Evolutionary conservation across 2,113 vertebrate species (phyloP).

Genomic region (Cromileptes altivelis): DNA sequence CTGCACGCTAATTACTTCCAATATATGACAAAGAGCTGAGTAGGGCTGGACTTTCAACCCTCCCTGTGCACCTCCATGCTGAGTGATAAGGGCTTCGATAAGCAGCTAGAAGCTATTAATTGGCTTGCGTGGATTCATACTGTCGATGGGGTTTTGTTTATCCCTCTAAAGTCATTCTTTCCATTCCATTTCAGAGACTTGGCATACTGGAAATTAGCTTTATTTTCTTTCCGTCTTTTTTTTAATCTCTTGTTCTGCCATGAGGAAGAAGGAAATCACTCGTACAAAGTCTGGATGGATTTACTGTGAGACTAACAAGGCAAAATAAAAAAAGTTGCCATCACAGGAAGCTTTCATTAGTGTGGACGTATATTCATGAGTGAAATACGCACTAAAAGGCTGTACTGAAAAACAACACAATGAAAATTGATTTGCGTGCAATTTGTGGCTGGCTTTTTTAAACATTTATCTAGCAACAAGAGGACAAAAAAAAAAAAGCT

Average conservation of each 20-base stretch:
- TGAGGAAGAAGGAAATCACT: not conserved
- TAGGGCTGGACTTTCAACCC: constrained; percentile 24
- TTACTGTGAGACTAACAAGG: not conserved
- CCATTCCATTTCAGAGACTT: constrained; percentile 27
- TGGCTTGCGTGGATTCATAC: constrained; percentile 40
- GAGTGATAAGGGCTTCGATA: constrained; percentile 45
- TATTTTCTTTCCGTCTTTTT: not conserved
- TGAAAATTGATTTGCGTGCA: not conserved
- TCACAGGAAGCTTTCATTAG: constrained; percentile 9
- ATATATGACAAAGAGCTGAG: constrained; percentile 50
- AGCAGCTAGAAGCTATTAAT: constrained; percentile 56
- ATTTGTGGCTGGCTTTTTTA: not conserved
- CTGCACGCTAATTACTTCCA: constrained; percentile 64
- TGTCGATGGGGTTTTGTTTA: constrained; percentile 51
- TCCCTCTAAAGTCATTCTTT: constrained; percentile 31
- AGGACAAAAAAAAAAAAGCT: not conserved
- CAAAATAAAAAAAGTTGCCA: constrained; percentile 1
- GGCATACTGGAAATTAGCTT: constrained; percentile 8
- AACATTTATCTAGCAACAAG: not conserved
- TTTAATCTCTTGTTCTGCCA: not conserved
- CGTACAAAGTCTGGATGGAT: not conserved
- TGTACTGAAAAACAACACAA: not conserved
- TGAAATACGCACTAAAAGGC: not conserved
- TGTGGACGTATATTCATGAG: not conserved
- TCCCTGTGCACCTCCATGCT: constrained; percentile 13